Base-by-base conservation (phyloP, 2,888 invertebrate species). In the Coleophora deauratella region DNA sequence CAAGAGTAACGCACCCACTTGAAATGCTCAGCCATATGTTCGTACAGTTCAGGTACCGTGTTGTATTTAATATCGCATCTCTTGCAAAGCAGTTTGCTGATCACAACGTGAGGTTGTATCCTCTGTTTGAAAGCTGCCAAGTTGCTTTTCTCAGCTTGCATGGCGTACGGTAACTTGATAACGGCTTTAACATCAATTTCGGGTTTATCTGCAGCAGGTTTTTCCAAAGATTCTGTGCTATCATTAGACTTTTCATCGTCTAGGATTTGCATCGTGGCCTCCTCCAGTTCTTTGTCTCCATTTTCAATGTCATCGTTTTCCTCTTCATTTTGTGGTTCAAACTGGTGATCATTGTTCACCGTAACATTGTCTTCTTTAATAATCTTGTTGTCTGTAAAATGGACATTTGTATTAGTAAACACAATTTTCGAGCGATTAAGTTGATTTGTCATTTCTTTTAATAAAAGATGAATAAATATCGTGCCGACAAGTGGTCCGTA, bases 1-100 rank as follows among this genome's bases (percentile, higher is more conserved):
- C 95, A 95, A 42, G 91, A 91, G 62, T 91, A 95, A 27, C 93
- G 87, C 56, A 90, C 88, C 90, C 92, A 91, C 45, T 90, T 90
- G 44, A 91, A 88, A 62, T 93, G 93, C 3, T 57, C 57, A 0
- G 91, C 89, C 72, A 91, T 88, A 54, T 93, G 93, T 36, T 75
- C 70, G 15, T 89, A 77, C 6, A 92, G 62, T 50, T 88, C 87
- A 38, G 80, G 74, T 11, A 86, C 59, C 27, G 85, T 80, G 1
- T 72, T 61, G 55, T 86, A 88, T 49, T 72, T 81, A 10, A 59
- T 59, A 33, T 85, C 76, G 57, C 91, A 91, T 38, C 81, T 77
- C 49, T 86, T 78, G 59, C 91, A 91, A 8, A 68, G 57, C 1
- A 88, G 55, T 43, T 68, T 77, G 7, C 62, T 55, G 30, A 72